These are phyloP conservation scores for Sebastes itinus DNA, from an alignment of 2,797 vertebrate genomes.

Conservation along the genomic window DNA sequence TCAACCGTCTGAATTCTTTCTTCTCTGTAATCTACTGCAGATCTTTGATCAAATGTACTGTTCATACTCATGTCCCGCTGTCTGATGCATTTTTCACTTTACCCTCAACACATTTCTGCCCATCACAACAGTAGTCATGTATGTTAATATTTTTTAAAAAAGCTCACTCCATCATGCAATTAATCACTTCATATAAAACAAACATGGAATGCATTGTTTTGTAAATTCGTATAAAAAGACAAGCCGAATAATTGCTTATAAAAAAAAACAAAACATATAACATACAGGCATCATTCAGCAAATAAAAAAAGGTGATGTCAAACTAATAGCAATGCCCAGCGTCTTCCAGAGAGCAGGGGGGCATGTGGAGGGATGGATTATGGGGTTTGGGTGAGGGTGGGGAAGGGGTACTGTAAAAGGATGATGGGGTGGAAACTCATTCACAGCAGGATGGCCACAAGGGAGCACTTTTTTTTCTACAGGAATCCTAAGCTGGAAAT, in stretches of 20 bases:
- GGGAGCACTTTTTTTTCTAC: slow-evolving; percentile 88
- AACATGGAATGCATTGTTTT: slow-evolving; percentile 57
- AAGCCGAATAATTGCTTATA: slow-evolving; percentile 57
- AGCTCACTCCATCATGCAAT: slow-evolving; percentile 78
- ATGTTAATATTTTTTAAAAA: slow-evolving; percentile 72
- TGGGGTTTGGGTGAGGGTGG: slow-evolving; percentile 51
- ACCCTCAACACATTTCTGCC: slow-evolving; percentile 65
- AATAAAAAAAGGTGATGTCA: slow-evolving; percentile 58
- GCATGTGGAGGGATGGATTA: slow-evolving; percentile 61
- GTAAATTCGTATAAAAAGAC: slow-evolving; percentile 50
- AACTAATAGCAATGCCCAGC: slow-evolving; percentile 77
- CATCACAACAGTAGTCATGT: slow-evolving; percentile 73
- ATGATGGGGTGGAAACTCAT: slow-evolving; percentile 83
- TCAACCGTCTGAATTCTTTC: neutral
- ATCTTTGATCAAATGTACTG: neutral
- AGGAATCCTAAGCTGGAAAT: slow-evolving; percentile 97
- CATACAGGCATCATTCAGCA: slow-evolving; percentile 65
- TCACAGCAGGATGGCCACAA: slow-evolving; percentile 87
- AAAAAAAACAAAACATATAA: slow-evolving; percentile 14
- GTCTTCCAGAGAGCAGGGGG: slow-evolving; percentile 76
- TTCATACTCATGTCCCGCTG: neutral
- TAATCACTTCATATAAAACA: slow-evolving; percentile 59
- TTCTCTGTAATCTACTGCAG: neutral
- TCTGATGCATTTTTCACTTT: slow-evolving; percentile 72
- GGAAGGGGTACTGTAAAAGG: slow-evolving; percentile 73